Evolutionary conservation across 2,113 vertebrate genomes (phyloP), one percentile per base, ranked within the genome.

Genomic region (Elaphurus davidianus): DNA sequence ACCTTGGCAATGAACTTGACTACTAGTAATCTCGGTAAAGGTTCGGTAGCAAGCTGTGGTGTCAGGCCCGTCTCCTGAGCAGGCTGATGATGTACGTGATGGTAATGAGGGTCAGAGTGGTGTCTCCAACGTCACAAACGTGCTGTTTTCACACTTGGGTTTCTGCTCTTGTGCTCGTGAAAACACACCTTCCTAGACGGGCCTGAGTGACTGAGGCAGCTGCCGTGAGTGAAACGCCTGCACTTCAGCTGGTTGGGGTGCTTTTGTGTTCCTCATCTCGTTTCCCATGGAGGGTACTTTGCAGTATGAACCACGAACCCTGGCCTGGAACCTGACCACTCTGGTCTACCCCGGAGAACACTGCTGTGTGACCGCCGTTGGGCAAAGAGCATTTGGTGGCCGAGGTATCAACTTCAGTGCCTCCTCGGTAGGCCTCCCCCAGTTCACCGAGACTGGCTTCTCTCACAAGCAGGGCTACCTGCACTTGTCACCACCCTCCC

Each of bases 171-270:
- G 40, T 1, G 30, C 30, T 47, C 45, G 14, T 60, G 36, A 76
- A 78, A 86, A 28, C 43, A 19, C 7, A 16, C 36, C 62, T 64
- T 64, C 25, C 40, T 59, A 14, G 64, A 33, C 17, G 4, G 90
- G 30, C 10, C 43, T 43, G 59, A 47, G 57, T 27, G 40, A 17
- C 74, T 1, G 4, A 45, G 52, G 40, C 50, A 33, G 10, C 57
- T 81, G 52, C 60, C 19, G 11, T 27, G 12, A 40, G 57, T 2
- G 4, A 4, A 13, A n/a, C 19, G 1, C 25, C 0, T 50, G 1
- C 16, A 8, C 85, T 50, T 50, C 14, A 5, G 8, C 67, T 13
- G 1, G 0, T 57, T 17, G 27, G 57, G 43, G 23, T 16, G 71
- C 57, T 74, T 57, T 12, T n/a, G 13, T 50, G 59, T 74, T 71